These are phyloP conservation scores for Hippocampus comes DNA, from an alignment of 2,113 vertebrate species.

Conservation along the genomic window DNA sequence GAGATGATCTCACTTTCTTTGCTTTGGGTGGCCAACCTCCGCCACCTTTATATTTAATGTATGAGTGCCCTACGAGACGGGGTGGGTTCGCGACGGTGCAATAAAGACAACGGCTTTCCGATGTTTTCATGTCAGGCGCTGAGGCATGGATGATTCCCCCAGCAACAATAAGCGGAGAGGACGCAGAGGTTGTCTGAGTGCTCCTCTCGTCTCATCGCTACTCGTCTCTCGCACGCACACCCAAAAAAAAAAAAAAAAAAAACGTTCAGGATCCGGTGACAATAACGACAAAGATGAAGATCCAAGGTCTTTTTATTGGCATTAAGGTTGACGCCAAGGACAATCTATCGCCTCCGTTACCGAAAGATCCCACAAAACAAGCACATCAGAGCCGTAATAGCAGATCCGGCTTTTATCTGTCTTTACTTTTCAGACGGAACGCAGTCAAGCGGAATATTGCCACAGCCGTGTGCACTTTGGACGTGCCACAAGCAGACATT, in stretches of 20 bases:
- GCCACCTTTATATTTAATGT: conserved; percentile 21
- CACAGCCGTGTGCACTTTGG: not conserved
- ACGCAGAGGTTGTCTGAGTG: conserved; percentile 56
- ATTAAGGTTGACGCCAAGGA: not conserved
- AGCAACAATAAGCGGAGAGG: conserved; percentile 61
- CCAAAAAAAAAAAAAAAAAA: too few species aligned
- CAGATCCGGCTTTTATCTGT: not conserved
- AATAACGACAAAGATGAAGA: conserved; percentile 32
- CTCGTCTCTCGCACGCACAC: conserved; percentile 5
- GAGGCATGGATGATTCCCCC: conserved; percentile 60
- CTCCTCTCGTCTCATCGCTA: not conserved
- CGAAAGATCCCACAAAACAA: not conserved
- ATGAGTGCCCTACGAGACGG: conserved; percentile 23
- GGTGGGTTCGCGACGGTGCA: not conserved
- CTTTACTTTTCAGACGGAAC: not conserved
- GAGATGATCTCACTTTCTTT: conserved; percentile 38
- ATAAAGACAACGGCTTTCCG: conserved; percentile 22
- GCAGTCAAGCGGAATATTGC: not conserved
- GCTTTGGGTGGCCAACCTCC: conserved; percentile 23
- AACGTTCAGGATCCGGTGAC: not conserved
- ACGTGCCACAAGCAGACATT: not conserved
- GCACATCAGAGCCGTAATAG: not conserved
- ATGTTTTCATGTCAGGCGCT: conserved; percentile 54
- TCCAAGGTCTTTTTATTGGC: not conserved
- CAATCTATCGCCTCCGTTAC: not conserved